Base-by-base conservation (phyloP, 2,888 invertebrate species). In the Cantharis rufa region DNA sequence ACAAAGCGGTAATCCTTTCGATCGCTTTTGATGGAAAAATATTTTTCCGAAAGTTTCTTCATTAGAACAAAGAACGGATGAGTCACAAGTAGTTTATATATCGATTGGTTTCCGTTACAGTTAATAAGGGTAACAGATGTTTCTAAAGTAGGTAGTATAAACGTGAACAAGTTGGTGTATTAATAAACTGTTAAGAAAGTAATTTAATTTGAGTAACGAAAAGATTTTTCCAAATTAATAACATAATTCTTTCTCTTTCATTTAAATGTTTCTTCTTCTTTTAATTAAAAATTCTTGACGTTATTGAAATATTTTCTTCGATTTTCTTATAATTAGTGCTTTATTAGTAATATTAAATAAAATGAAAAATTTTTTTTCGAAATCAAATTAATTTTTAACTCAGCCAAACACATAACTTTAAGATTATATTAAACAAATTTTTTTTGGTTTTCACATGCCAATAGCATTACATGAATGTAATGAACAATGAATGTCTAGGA, bases 91-190 rank as follows among this genome's bases (percentile, higher is more conserved):
- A 75, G 72, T 75, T 71, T 72, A 62, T 63, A 71, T 72, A 75
- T 72, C 62, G 75, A 75, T 75, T 75, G 27, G 62, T 71, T 63
- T 69, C 69, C 21, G 32, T 74, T 74, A 18, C 15, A 69, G 69
- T 69, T 74, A 74, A 74, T 74, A 74, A 74, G 74, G 69, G 74
- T 16, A 63, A 62, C 74, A 74, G 74, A 74, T 74, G 74, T 63
- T 74, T n/a, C 16, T 69, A 69, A 62, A 69, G 27, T 27, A 69
- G 48, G 13, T 32, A 32, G 13, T 32, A 32, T 32, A 32, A 48
- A 48, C 48, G 48, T 48, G 48, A 48, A 48, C 48, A 48, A 48
- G 48, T 48, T 48, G 48, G 48, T 48, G 48, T 48, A 48, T 48
- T 48, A 48, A 48, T 48, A 48, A 48, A 13, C n/a, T 9, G n/a